Evolutionary conservation across 2,888 invertebrate species (phyloP), one percentile per base, ranked within the genome.

Genomic region (Linnaemya vulpina): DNA sequence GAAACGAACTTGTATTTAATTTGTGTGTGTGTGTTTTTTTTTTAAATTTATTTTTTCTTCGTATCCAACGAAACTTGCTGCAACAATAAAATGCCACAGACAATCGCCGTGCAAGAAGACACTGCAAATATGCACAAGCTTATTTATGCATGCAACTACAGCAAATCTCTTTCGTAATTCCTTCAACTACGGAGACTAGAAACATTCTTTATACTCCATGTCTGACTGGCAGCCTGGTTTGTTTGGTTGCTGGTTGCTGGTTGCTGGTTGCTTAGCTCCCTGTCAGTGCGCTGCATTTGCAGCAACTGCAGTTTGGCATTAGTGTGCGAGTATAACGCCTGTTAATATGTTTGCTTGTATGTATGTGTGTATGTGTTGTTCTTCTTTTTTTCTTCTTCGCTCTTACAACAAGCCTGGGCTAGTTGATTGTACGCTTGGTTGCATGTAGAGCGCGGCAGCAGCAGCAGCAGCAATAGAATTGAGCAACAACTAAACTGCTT

Each of bases 401-500:
- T 20, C 22, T 53, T 22, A 3, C 25, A 30, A 30, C 30, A 15
- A 15, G 60, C 51, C 62, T 75, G 62, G 67, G 68, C 74, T 62
- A 68, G 51, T 63, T 78, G 51, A 1, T 46, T 22, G 30, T 65
- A 38, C 55, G 55, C 55, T 74, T 58, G 65, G 46, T 60, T 65
- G 63, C n/a, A 17, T 75, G 43, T 55, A 58, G 22, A 40, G 30
- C 2, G 30, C 30, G 30, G 5, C n/a, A 15, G 60, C 46, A 43
- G 53, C 25, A 38, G n/a, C n/a, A 55, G 38, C 51, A 74, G 22
- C 55, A 38, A n/a, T 40, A 25, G 65, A 67, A 40, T 60, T 65
- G 49, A 51, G 65, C 74, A 85, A 75, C 75, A 79, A 81, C 74
- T 83, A 68, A 63, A 84, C 70, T 62, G 80, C 84, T 71, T 75